phyloP scores from a whole-genome alignment of 1,140 invertebrate genomes.

The Atta colombica region DNA sequence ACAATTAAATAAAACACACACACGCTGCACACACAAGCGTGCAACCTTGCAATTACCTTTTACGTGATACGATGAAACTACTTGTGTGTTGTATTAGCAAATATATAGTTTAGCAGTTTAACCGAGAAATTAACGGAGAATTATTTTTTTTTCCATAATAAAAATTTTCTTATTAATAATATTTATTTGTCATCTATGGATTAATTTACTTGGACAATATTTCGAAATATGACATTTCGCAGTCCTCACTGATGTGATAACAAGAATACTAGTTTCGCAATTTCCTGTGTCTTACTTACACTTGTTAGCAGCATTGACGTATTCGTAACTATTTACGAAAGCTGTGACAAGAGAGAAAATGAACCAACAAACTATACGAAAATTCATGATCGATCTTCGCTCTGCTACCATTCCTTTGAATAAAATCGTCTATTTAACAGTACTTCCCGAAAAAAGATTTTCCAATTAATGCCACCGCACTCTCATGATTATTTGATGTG shows the following conservation, averaged over 20 bases:
- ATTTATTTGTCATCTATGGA: not conserved
- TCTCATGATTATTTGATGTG: not conserved
- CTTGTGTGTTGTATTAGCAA: not conserved
- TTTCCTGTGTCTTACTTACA: conserved; percentile 55
- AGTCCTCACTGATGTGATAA: not conserved
- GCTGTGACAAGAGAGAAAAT: conserved; percentile 6
- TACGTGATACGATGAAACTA: not conserved
- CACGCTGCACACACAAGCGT: not conserved
- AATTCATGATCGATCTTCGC: conserved; percentile 36
- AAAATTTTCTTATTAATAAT: not conserved
- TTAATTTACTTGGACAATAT: not conserved
- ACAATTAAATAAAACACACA: not conserved
- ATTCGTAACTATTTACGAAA: not conserved
- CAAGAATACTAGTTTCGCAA: not conserved
- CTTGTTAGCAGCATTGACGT: conserved; percentile 21
- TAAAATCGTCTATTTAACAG: not conserved
- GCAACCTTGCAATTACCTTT: conserved; percentile 2
- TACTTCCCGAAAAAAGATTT: not conserved
- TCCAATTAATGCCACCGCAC: not conserved
- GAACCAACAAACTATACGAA: not conserved
- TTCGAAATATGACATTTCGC: not conserved
- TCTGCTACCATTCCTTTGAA: not conserved
- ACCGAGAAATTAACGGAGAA: too few species aligned
- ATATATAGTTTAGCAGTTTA: conserved; percentile 19
- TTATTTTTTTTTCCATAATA: not conserved